phyloP scores from a whole-genome alignment of 2,888 invertebrate species.

The Leptinotarsa peninsularis region DNA sequence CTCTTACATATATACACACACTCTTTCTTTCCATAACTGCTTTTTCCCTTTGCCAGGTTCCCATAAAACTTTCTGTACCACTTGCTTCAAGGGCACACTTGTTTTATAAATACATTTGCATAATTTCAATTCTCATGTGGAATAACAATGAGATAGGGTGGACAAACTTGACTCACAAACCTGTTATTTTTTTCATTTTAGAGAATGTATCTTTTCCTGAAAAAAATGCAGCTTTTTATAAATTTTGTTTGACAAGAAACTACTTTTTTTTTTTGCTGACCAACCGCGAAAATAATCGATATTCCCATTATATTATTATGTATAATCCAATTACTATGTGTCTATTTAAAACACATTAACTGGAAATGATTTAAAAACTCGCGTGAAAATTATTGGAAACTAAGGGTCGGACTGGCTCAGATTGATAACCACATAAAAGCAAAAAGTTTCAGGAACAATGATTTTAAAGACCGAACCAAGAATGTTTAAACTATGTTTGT shows the following conservation, averaged over 20 bases:
- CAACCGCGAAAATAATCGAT: too few relatives aligned
- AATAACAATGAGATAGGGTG: slow-evolving; percentile 8
- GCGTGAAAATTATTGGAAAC: too few relatives aligned
- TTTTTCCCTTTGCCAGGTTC: neutral
- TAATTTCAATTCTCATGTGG: neutral
- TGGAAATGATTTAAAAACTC: too few relatives aligned
- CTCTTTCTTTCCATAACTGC: neutral
- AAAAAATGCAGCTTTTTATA: neutral
- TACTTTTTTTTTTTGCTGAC: neutral
- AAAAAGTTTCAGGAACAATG: too few relatives aligned
- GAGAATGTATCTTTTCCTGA: neutral
- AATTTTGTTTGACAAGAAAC: slow-evolving; percentile 14
- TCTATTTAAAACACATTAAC: too few relatives aligned
- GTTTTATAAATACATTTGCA: neutral
- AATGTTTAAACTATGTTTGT: too few relatives aligned
- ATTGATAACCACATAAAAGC: too few relatives aligned
- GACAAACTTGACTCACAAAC: slow-evolving; percentile 1
- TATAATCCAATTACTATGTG: too few relatives aligned
- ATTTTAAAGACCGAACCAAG: too few relatives aligned
- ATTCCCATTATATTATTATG: too few relatives aligned
- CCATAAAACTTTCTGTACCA: neutral
- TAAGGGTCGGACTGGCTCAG: too few relatives aligned
- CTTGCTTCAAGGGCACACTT: slow-evolving; percentile 5
- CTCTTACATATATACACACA: slow-evolving; percentile 14
- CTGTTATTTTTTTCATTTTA: neutral